A percentile compares a stretch with the other conserved stretches of the same genome.
These are phyloP conservation scores for Eumacrocentrus americanus DNA, from an alignment of 2,888 invertebrate species.

Conservation along the genomic window DNA sequence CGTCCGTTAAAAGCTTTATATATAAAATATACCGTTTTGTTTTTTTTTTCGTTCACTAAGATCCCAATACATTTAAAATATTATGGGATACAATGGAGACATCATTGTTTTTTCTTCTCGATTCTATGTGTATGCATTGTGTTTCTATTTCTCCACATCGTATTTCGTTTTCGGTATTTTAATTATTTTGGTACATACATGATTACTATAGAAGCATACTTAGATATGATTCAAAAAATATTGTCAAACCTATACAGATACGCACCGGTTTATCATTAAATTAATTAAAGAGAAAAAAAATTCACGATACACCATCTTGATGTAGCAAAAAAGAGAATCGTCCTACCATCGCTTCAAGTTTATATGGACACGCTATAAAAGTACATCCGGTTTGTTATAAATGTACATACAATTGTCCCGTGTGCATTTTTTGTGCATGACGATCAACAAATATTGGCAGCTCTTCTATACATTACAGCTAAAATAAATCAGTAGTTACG, in stretches of 20 bases:
- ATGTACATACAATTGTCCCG: constrained; percentile 3
- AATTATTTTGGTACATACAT: constrained; percentile 6
- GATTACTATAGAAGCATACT: constrained; percentile 6
- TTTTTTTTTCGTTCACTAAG: not conserved
- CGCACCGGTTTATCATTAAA: not conserved
- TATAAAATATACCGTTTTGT: constrained; percentile 23
- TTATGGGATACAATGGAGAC: not conserved
- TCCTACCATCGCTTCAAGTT: not conserved
- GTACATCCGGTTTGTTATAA: not conserved
- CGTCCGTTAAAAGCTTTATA: constrained; percentile 22
- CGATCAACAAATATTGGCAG: not conserved
- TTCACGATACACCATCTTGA: not conserved
- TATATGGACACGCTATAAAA: not conserved
- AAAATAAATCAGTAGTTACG: not conserved
- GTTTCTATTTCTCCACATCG: constrained; percentile 4
- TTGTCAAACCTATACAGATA: constrained; percentile 1
- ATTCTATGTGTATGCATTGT: not conserved
- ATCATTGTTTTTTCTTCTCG: not conserved
- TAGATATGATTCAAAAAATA: constrained; percentile 16
- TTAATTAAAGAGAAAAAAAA: constrained; percentile 3
- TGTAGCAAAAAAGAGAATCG: not conserved
- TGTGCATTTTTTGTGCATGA: constrained; percentile 20
- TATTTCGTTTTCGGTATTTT: constrained; percentile 1
- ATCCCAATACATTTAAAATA: constrained; percentile 2
- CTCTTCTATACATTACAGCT: not conserved